Evolutionary conservation across 2,797 vertebrate genomes (phyloP).

Genomic region (Prunella strophiata): DNA sequence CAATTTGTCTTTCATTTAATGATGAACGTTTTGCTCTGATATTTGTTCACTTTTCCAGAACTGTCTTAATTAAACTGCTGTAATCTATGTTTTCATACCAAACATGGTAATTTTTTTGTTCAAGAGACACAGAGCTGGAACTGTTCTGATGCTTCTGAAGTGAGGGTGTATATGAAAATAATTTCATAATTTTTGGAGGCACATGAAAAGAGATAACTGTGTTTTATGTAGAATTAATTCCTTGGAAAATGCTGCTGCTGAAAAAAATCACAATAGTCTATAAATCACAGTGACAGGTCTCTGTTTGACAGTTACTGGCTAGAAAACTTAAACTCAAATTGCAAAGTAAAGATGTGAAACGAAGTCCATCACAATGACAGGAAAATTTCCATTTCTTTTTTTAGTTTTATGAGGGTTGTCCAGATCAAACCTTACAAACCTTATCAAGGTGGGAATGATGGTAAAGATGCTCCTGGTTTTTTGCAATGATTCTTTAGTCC

Average conservation of each 20-base stretch:
- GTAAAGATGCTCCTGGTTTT: background rate
- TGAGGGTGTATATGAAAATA: background rate
- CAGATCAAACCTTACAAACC: background rate
- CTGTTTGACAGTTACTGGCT: background rate
- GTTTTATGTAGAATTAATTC: background rate
- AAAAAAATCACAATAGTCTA: background rate
- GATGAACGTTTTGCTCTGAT: background rate
- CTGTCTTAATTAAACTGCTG: conserved; percentile 28
- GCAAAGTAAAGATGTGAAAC: background rate
- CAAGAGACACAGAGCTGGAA: background rate
- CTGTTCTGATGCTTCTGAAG: background rate
- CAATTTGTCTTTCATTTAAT: conserved; percentile 6
- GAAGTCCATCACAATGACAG: background rate
- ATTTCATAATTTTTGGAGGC: background rate
- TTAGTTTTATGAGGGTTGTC: background rate
- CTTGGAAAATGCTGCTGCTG: background rate
- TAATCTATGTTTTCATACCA: conserved; percentile 23
- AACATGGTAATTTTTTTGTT: conserved; percentile 19
- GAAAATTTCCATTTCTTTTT: background rate
- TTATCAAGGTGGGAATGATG: background rate
- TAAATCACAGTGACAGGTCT: background rate
- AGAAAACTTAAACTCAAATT: background rate
- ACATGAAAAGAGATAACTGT: background rate
- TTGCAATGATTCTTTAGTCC: background rate
- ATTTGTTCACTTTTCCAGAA: conserved; percentile 26